Evolutionary conservation across 2,888 invertebrate genomes (phyloP), one percentile per base, ranked within the genome.

Genomic region (Anoncus sp.): DNA sequence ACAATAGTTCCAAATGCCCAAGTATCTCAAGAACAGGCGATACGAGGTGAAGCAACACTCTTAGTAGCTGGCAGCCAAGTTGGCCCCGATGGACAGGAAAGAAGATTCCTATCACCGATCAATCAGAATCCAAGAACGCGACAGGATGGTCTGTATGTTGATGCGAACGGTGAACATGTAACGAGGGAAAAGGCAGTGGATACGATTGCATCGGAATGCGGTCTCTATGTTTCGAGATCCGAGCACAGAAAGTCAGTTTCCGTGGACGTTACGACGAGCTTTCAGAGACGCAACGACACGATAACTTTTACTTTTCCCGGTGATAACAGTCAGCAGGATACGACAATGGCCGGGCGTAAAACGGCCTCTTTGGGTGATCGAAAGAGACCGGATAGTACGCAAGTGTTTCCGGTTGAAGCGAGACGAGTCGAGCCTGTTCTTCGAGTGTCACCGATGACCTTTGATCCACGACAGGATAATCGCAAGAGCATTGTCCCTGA

Each of bases 131-230:
- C 90, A 0, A 84, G 91, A 45, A 91, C 90, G 1, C 81, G 91
- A 6, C 90, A 90, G 75, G 91, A 91, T 31, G 91, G 91, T 12
- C 74, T 91, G 1, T 90, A 89, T 65, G 88, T 90, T 0, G 89
- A 90, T 22, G 77, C 88, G 3, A 90, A 88, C 22, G 87, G 86
- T 0, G 89, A 89, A 43, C 86, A 85, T 4, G 69, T 82, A 3
- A 74, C 82, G 1, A 81, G 86, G 16, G 88, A 87, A 24, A 89
- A 89, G 35, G 72, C 88, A 9, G 71, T 83, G 20, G 89, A 89
- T 18, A 43, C 82, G 1, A 72, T 82, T 0, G 82, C 82, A 5
- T 77, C 85, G 0, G 89, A 87, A 0, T 87, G 86, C 49, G 85
- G 85, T 10, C 79, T 89, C 4, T 91, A 90, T 31, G 88, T 87